Conservation (phyloP, 2,888 invertebrate genomes). For the Neoscelio sp. region DNA sequence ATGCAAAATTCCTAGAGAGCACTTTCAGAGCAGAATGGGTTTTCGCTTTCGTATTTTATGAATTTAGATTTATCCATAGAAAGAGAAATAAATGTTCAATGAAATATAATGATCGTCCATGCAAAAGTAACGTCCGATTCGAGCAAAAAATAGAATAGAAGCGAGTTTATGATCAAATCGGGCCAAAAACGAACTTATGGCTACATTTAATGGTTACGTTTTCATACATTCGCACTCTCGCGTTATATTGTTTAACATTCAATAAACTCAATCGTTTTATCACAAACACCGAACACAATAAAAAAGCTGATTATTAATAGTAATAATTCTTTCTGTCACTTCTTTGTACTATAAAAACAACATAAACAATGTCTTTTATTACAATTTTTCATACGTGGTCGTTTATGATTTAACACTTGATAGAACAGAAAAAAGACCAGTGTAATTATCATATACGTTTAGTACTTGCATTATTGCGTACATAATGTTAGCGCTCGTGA, state of each 20-base stretch:
- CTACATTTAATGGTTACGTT: slow-evolving; percentile 52
- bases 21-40: slow-evolving; percentile 11
- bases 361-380: too few relatives aligned
- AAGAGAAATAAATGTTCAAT: slow-evolving; percentile 40
- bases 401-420: slow-evolving; percentile 39
- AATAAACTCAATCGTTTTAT: slow-evolving; percentile 31
- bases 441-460: slow-evolving; percentile 49
- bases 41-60: slow-evolving; percentile 16
- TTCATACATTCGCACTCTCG: background rate
- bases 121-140: slow-evolving; percentile 43
- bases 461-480: slow-evolving; percentile 17
- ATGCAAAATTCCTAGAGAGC: too few relatives aligned
- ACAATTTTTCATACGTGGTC: slow-evolving; percentile 18
- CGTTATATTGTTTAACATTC: slow-evolving; percentile 41
- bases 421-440: slow-evolving; percentile 16
- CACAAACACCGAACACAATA: too few relatives aligned
- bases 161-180: slow-evolving; percentile 52
- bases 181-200: slow-evolving; percentile 54
- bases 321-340: slow-evolving; percentile 1
- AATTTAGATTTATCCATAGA: slow-evolving; percentile 31
- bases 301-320: slow-evolving; percentile 5
- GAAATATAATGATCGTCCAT: slow-evolving; percentile 36
- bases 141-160: slow-evolving; percentile 41
- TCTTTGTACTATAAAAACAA: too few relatives aligned
- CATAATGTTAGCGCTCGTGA: slow-evolving; percentile 30